These are phyloP conservation scores for Gandaritis pyraliata DNA, from an alignment of 2,888 invertebrate genomes.

Conservation along the genomic window DNA sequence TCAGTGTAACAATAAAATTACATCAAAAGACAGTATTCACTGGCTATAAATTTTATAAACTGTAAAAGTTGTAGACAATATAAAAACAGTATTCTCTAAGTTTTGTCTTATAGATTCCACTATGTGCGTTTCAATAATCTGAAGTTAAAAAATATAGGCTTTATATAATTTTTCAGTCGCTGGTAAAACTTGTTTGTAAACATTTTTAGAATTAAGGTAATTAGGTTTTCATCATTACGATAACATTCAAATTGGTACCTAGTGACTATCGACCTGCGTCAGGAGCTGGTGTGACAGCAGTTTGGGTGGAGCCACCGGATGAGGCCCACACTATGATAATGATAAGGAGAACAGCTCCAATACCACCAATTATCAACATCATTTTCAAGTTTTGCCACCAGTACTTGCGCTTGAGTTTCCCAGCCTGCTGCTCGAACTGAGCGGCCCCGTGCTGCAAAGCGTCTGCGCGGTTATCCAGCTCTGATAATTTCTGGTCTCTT, in stretches of 20 bases:
- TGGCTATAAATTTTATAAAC: constrained; percentile 21
- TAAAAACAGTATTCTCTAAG: constrained; percentile 13
- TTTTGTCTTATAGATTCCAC: constrained; percentile 11
- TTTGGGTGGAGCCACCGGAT: constrained; percentile 49
- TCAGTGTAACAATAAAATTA: constrained; percentile 13
- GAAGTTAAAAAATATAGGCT: constrained; percentile 28
- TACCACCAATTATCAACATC: constrained; percentile 96
- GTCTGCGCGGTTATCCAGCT: constrained; percentile 97
- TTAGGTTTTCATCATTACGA: constrained; percentile 21
- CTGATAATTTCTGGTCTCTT: constrained; percentile 97
- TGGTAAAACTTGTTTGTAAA: constrained; percentile 29
- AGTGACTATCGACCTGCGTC: constrained; percentile 61
- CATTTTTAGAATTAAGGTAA: constrained; percentile 29
- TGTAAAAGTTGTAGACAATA: constrained; percentile 26
- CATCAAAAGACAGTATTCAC: constrained; percentile 12
- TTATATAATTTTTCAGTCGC: constrained; percentile 22
- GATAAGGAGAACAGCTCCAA: constrained; percentile 91
- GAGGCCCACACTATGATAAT: constrained; percentile 89
- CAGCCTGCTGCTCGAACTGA: constrained; percentile 98
- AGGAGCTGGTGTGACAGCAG: constrained; percentile 51
- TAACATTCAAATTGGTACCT: constrained; percentile 43
- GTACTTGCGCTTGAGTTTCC: constrained; percentile 97
- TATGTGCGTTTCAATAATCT: constrained; percentile 19
- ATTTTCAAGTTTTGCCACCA: constrained; percentile 99
- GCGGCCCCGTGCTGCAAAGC: constrained; percentile 97